Base-by-base conservation (phyloP, 2,113 vertebrate genomes). In the Lepisosteus oculatus region DNA sequence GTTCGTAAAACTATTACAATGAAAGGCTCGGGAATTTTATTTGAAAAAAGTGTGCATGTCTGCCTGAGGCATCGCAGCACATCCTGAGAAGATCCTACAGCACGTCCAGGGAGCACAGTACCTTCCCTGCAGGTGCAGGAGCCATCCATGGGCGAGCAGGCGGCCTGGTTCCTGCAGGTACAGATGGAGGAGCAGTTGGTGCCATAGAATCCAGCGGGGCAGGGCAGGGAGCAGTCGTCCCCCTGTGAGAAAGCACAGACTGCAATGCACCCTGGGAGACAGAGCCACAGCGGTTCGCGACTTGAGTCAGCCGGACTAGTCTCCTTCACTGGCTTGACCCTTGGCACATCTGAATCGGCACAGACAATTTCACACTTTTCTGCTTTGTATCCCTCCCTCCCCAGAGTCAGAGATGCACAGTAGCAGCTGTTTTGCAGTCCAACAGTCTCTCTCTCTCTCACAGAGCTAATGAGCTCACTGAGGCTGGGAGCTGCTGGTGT, bases 81-180 rank as follows among this genome's bases (percentile, higher is more conserved):
- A 29, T 29, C 17, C 17, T 29, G 17, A 29, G 17, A 29, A 29
- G 17, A 29, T 29, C 17, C 17, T 29, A 29, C 17, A 29, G 17
- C 17, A 29, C 17, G 17, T 29, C 17, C 17, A 29, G 17, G 17
- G 17, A 29, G 17, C 17, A 29, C 54, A 3, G 77, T 93, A 99
- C 97, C 97, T 93, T 96, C 95, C 84, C 80, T 94, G 90, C 97
- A 99, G 79, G 92, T 81, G 69, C 97, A 99, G 72, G 93, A 93
- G 14, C 97, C 97, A 3, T 99, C 95, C 63, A 93, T 78, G 0
- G 95, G 93, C 72, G 94, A 98, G 81, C 97, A 99, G 8, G 86
- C 74, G 0, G 92, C 95, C 0, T 91, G 87, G 2, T 98, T 96
- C 77, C 86, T 86, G 85, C 97, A 99, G 82, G 87, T 90, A 72